Evolutionary conservation across 2,113 vertebrate genomes (phyloP), one percentile per base, ranked within the genome.

Genomic region (Pteropus alecto): DNA sequence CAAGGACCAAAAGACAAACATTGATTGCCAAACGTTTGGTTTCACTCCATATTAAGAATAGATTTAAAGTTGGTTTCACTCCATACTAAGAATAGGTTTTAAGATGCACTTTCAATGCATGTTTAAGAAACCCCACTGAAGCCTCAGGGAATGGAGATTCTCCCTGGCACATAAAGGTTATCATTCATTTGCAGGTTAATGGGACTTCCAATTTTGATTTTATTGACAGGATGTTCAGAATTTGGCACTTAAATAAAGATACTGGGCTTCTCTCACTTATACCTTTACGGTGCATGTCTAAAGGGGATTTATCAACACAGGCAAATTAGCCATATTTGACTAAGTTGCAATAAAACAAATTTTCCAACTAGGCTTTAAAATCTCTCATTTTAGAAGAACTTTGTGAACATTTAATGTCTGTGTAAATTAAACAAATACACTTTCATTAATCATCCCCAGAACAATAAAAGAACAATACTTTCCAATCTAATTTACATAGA

Each of bases 401-500:
- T 73, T 46, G 33, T 60, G 10, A 79, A 51, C 63, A 68, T 83
- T 93, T 90, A 90, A 87, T 90, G 89, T 77, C 38, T 35, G 12
- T 87, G 85, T 94, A 84, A 74, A 87, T 90, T 74, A 13, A 43
- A 74, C 46, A 87, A 87, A 73, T 38, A 11, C 15, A 73, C 74
- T 94, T 94, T 78, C 21, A 89, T 94, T 92, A 92, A 94, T 93
- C 74, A 97, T 22, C 14, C 46, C 73, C 30, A 43, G 30, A 88
- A 77, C 38, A 46, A 61, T 61, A 68, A 93, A 82, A 79, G 85
- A 84, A 94, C 30, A 82, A 63, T 65, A 67, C 14, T 88, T 87
- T 54, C 26, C 54, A 84, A 79, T 87, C 74, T 70, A 81, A 95
- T 56, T 88, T 88, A 81, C 24, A 76, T 61, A 93, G 87, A 87